Base-by-base conservation (phyloP, 2,113 vertebrate genomes). In the Passer montanus region DNA sequence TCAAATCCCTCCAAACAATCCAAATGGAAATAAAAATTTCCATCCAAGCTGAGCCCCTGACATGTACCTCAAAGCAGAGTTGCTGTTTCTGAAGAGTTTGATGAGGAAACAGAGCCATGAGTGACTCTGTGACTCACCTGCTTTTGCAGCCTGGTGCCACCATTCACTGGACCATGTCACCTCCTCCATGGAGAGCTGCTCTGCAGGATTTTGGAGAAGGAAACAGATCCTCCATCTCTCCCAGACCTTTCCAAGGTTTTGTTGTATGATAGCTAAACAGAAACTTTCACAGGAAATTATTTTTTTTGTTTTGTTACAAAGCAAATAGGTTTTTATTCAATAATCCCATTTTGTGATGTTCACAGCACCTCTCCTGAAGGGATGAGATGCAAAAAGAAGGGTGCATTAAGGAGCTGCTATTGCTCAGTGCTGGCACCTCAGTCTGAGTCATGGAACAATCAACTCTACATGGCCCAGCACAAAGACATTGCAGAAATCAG, bases 41-140 rank as follows among this genome's bases (percentile, higher is more conserved):
- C 20, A 16, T 5, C 20, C 13, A 41, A 31, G 13, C 14, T 44
- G 37, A 81, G 47, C 6, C 60, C 30, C 60, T 72, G 47, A 24
- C 8, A 22, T 0, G 13, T 4, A 10, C 23, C 5, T 1, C 10
- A 44, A 75, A 53, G 39, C 33, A 53, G 21, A 17, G 15, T 1
- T n/a, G 52, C 47, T 56, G 15, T 49, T 94, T 68, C 60, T 84
- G 73, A 35, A 64, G 22, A 44, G 68, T 56, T 28, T 41, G 60
- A 5, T 63, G 73, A 30, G 33, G 60, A 81, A 56, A 60, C 26
- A 74, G 66, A 75, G 15, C 4, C 23, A 26, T 14, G 17, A 50
- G 16, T 46, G 28, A 35, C 41, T 35, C 7, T 15, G 58, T 50
- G 64, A 24, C 7, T 73, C 74, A 18, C 10, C 39, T 63, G 85